phyloP scores from a whole-genome alignment of 2,888 invertebrate species.

The Lasioglossum zephyrum region DNA sequence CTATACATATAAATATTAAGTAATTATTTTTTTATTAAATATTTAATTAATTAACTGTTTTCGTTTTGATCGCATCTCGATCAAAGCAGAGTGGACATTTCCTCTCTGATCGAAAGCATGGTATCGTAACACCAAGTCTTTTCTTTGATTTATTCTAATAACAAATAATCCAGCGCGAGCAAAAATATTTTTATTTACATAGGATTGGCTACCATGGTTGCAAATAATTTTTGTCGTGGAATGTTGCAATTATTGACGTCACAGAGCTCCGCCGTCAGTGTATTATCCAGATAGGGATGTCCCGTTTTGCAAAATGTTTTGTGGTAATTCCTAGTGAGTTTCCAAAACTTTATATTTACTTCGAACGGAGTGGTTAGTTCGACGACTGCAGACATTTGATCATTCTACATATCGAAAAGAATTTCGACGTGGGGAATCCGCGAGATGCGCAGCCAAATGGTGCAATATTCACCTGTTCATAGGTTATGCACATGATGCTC shows the following conservation, averaged over 20 bases:
- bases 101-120: neutral
- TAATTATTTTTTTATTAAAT: too few relatives aligned
- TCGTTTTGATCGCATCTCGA: neutral
- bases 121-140: neutral
- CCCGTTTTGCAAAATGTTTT: conserved; percentile 50
- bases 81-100: too few relatives aligned
- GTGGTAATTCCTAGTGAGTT: conserved; percentile 37
- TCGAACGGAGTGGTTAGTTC: neutral
- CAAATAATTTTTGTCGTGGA: neutral
- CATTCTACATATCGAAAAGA: neutral
- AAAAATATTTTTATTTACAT: neutral
- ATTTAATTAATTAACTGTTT: neutral
- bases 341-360: neutral
- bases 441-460: neutral
- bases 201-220: neutral
- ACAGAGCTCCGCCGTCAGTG: neutral
- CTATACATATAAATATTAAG: too few relatives aligned
- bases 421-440: neutral
- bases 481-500: conserved; percentile 32
- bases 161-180: neutral
- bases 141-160: neutral
- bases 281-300: conserved; percentile 59
- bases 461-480: neutral
- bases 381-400: neutral
- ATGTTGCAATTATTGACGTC: conserved; percentile 7